Evolutionary conservation across 2,113 vertebrate genomes (phyloP).

Genomic region (Parus major): DNA sequence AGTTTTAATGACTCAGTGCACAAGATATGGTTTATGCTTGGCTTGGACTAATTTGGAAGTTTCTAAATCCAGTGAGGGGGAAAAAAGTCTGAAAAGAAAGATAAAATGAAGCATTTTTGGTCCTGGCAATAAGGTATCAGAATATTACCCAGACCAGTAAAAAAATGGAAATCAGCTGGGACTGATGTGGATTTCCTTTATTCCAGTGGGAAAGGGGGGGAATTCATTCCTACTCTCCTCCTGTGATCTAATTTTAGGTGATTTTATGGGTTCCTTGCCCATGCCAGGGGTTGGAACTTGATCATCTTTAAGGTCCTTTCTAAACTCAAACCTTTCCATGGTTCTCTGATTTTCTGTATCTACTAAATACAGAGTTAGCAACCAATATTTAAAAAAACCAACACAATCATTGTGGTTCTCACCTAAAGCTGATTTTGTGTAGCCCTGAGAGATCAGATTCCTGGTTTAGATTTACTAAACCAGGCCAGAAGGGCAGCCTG

Average conservation of each 20-base stretch:
- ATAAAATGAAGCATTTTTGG: accelerated
- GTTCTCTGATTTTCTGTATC: not conserved
- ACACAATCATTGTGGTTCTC: not conserved
- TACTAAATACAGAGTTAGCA: not conserved
- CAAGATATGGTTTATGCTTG: not conserved
- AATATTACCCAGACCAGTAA: not conserved
- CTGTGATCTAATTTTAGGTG: not conserved
- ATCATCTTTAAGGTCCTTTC: not conserved
- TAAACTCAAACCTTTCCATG: not conserved
- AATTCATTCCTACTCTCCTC: not conserved
- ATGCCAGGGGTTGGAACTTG: not conserved
- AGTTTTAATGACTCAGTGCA: not conserved
- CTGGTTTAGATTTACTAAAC: too few relatives aligned
- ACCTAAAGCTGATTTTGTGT: not conserved
- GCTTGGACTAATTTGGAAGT: not conserved
- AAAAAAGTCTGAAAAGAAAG: not conserved
- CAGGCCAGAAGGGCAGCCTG: not conserved
- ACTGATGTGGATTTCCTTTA: not conserved
- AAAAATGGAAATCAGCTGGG: not conserved
- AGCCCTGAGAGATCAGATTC: not conserved
- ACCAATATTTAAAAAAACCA: not conserved
- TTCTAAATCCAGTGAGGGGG: not conserved
- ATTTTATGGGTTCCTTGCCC: not conserved
- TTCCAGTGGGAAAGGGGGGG: not conserved
- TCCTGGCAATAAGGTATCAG: not conserved